Evolutionary conservation across 1,140 invertebrate genomes (phyloP), one percentile per base, ranked within the genome.

Genomic region (Ostrea edulis): DNA sequence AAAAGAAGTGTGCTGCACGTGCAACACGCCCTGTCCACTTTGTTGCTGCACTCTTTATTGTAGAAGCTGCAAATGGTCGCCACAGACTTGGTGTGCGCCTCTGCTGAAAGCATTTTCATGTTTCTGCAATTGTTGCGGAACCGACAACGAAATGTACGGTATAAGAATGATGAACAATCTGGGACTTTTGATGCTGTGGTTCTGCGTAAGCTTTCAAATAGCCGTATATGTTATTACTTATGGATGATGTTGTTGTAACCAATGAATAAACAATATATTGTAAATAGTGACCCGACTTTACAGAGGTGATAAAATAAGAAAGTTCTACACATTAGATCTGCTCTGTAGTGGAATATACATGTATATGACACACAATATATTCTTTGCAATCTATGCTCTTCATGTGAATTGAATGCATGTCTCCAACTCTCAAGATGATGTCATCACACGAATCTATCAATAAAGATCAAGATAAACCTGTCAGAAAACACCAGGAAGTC

Each of bases 61-160:
- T 54, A 81, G 87, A 65, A 82, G 82, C 65, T 89, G 88, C 53
- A 86, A 84, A 65, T 89, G 82, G 55, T 81, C 88, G 25, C 88
- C 88, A 0, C 83, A 87, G 25, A 85, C 88, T 1, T 89, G 88
- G 88, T 89, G 88, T 35, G 71, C 82, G 4, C 84, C 86, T 0
- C 35, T 87, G 8, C 25, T 89, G 35, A 89, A 89, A 51, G 86
- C 88, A 22, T 89, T 89, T 54, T 84, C 82, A 17, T 89, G 88
- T 82, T 87, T 85, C 14, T 89, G 88, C 71, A 29, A 83, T 20
- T 89, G 88, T 25, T 89, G 88, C 53, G 11, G 44, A 20, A 53
- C 65, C 0, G 86, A 89, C n/a, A 55, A 89, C 0, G 55, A 84
- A 81, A 81, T 51, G 22, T 89, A 89, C 22, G 88, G 88, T 53